Evolutionary conservation across 2,888 invertebrate species (phyloP), one percentile per base, ranked within the genome.

Genomic region (Melanostoma scalare): DNA sequence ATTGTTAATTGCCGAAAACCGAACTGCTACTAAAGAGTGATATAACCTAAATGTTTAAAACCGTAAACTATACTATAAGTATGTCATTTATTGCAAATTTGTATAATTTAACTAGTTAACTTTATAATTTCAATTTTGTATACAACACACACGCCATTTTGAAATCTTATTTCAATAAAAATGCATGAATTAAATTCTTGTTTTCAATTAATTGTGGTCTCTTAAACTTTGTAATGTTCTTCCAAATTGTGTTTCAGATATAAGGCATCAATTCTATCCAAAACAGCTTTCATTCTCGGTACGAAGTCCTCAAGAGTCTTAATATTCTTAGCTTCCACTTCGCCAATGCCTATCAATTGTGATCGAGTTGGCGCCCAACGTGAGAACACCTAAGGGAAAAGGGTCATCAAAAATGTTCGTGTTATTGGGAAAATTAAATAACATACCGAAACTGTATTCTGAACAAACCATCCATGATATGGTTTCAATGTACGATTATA

Each of bases 391-490:
- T 95, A 91, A 78, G 92, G 92, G 20, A 31, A 55, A 61, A 36
- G 6, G 2, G 3, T 48, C 1, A 46, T 9, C 3, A 6, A 8
- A 31, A 56, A 20, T 9, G 36, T 9, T 61, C 0, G 0, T 20
- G 5, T 31, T 6, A 42, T 31, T 33, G 42, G 8, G 5, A 4
- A 44, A 44, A 44, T 3, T 9, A 2, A n/a, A 44, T 3, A 48
- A 92, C 92, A 92, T 92, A 96, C 96, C 89, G 92, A 92, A 89
- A 96, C 95, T 60, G 96, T 90, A 91, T 95, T 94, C 88, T 95
- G 95, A 3, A 95, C 94, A 87, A 96, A 92, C 94, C 96, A 96
- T 84, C 94, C 95, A 87, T 96, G 96, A 89, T 95, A 94, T 79
- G 93, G 93, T 89, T 95, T 95, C 30, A 96, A 91, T 42, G 95